Conservation (phyloP, 2,113 vertebrate species). For the Rhinopomastus cyanomelas region DNA sequence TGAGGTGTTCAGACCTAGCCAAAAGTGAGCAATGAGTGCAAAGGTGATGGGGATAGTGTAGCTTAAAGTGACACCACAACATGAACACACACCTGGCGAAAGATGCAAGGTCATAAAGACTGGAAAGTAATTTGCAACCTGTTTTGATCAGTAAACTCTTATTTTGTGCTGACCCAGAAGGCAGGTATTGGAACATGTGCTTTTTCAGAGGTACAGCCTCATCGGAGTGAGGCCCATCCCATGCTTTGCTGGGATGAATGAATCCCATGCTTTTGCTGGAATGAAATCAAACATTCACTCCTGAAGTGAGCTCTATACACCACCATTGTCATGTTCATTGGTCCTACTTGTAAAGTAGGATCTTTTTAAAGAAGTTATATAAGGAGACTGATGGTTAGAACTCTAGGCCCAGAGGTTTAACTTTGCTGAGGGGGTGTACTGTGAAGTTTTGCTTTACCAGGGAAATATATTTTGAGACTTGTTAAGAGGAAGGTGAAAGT, state of each 20-base stretch:
- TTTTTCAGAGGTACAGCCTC: not conserved
- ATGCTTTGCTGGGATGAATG: too few relatives aligned
- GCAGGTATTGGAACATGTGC: not conserved
- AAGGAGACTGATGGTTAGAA: too few relatives aligned
- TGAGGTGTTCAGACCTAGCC: not conserved
- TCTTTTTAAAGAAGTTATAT: too few relatives aligned
- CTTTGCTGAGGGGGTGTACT: too few relatives aligned
- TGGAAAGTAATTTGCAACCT: not conserved
- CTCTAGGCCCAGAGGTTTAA: too few relatives aligned
- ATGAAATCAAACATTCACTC: not conserved
- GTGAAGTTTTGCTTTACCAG: too few relatives aligned
- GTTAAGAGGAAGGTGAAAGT: too few relatives aligned
- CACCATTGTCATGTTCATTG: too few relatives aligned
- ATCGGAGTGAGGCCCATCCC: too few relatives aligned
- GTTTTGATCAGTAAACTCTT: not conserved
- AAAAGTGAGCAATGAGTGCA: not conserved
- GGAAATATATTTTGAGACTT: too few relatives aligned
- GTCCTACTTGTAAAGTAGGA: too few relatives aligned
- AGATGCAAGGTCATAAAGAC: not conserved
- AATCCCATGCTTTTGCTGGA: not conserved
- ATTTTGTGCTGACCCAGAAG: not conserved
- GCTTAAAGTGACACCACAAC: rapidly evolving
- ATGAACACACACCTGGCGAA: not conserved
- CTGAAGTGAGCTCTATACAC: not conserved
- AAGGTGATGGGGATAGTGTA: not conserved